Percentiles rank a stretch among this genome's conserved stretches.
Evolutionary conservation across 2,797 vertebrate genomes (phyloP).

Genomic region (Rhinatrema bivittatum): DNA sequence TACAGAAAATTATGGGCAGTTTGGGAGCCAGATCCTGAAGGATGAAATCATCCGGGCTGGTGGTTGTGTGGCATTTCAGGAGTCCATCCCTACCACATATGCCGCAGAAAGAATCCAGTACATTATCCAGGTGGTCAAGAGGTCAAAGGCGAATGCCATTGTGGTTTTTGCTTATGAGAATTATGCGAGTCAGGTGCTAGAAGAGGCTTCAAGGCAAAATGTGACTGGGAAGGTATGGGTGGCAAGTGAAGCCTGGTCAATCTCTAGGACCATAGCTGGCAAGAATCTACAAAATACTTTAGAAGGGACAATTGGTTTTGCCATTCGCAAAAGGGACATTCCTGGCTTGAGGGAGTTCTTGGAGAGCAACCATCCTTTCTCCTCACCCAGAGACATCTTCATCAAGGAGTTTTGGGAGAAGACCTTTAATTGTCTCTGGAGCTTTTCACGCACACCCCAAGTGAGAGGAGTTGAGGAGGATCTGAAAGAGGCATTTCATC

Average conservation of each 20-base stretch:
- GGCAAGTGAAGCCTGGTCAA: slow-evolving; percentile 7
- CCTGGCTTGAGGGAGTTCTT: background rate
- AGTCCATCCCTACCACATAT: background rate
- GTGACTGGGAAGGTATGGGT: slow-evolving; percentile 7
- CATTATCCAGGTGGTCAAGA: background rate
- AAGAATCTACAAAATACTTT: background rate
- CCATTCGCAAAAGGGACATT: background rate
- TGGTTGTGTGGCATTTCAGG: background rate
- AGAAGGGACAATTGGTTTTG: background rate
- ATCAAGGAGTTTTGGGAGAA: slow-evolving; percentile 2
- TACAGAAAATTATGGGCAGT: background rate
- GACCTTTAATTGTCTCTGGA: background rate
- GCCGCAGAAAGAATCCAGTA: no score
- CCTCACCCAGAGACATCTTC: slow-evolving; percentile 4
- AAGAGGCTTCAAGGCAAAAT: background rate
- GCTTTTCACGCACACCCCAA: no score
- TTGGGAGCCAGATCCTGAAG: background rate
- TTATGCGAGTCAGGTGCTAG: background rate
- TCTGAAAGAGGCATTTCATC: background rate
- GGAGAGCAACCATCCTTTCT: background rate
- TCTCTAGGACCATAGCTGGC: background rate
- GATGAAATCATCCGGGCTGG: background rate
- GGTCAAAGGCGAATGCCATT: background rate
- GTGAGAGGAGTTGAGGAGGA: background rate
- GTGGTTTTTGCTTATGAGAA: background rate